These are phyloP conservation scores for Crossocerus cetratus DNA, from an alignment of 2,888 invertebrate genomes.

Conservation along the genomic window DNA sequence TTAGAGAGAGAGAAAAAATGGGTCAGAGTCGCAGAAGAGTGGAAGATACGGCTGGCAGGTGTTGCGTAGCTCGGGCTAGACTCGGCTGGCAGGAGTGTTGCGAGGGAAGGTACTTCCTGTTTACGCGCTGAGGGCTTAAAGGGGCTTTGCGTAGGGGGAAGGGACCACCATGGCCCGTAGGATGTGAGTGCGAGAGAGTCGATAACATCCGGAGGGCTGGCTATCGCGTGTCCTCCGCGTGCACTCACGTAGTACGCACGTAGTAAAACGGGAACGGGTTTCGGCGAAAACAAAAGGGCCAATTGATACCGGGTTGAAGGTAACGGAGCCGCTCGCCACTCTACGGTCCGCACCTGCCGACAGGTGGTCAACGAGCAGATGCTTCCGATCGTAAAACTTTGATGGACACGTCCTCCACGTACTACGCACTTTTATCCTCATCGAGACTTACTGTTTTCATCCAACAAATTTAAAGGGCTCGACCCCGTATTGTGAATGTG, in stretches of 20 bases:
- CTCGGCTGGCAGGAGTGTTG: neutral
- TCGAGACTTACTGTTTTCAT: too few species aligned
- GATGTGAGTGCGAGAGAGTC: constrained; percentile 14
- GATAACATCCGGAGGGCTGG: constrained; percentile 53
- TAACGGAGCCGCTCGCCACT: constrained; percentile 47
- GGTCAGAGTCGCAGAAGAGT: constrained; percentile 1
- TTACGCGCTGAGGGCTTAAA: constrained; percentile 49
- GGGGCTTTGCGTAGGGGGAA: constrained; percentile 33
- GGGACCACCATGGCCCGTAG: constrained; percentile 18
- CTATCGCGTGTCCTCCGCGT: constrained; percentile 44
- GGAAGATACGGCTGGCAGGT: constrained; percentile 26
- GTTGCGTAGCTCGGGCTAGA: constrained; percentile 1
- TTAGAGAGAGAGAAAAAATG: constrained; percentile 13
- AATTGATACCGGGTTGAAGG: constrained; percentile 65
- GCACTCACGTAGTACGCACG: constrained; percentile 49
- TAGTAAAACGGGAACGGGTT: constrained; percentile 69
- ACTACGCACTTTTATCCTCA: neutral
- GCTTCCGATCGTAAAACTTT: constrained; percentile 46
- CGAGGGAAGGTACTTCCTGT: constrained; percentile 56
- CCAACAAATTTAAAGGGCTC: too few species aligned
- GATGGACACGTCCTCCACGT: neutral
- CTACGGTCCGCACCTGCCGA: constrained; percentile 71
- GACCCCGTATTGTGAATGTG: too few species aligned
- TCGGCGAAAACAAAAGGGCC: constrained; percentile 65
- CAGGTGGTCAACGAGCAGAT: constrained; percentile 72